phyloP scores from a whole-genome alignment of 2,113 vertebrate species.

The Vimba vimba region DNA sequence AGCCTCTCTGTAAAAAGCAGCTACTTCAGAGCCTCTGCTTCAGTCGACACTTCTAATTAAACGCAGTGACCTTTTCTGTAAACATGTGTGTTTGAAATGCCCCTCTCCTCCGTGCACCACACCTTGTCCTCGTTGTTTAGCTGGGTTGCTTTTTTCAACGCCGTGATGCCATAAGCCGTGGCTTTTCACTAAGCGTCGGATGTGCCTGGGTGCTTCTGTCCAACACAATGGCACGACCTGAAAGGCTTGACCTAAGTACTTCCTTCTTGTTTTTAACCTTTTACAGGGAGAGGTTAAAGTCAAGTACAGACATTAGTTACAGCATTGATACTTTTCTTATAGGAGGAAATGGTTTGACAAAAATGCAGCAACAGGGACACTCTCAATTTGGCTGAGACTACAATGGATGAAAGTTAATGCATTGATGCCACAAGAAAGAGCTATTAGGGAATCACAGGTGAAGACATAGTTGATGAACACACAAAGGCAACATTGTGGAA shows the following conservation, averaged over 20 bases:
- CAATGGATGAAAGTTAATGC: slow-evolving; percentile 13
- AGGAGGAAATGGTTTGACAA: slow-evolving; percentile 4
- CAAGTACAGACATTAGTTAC: slow-evolving; percentile 5
- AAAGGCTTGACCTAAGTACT: slow-evolving; percentile 18
- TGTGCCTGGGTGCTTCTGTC: slow-evolving; percentile 29
- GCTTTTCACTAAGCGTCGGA: slow-evolving; percentile 10
- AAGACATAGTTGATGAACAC: background rate
- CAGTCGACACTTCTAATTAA: slow-evolving; percentile 55
- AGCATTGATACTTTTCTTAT: slow-evolving; percentile 13
- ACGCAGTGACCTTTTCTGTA: slow-evolving; percentile 48
- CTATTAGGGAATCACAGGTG: background rate
- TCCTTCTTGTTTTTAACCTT: slow-evolving; percentile 20
- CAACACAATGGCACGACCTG: slow-evolving; percentile 12
- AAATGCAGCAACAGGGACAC: slow-evolving; percentile 7
- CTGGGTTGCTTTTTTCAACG: background rate
- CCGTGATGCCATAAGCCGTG: background rate
- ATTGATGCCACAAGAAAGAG: background rate
- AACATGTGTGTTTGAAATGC: slow-evolving; percentile 42
- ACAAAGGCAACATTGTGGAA: background rate
- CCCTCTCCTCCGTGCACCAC: slow-evolving; percentile 15
- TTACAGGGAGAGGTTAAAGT: slow-evolving; percentile 6
- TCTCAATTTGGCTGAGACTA: background rate
- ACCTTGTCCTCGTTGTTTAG: slow-evolving; percentile 1
- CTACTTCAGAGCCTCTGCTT: slow-evolving; percentile 33
- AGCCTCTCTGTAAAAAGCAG: slow-evolving; percentile 52